Conservation (phyloP, 2,113 vertebrate species). For the Mastomys natalensis region DNA sequence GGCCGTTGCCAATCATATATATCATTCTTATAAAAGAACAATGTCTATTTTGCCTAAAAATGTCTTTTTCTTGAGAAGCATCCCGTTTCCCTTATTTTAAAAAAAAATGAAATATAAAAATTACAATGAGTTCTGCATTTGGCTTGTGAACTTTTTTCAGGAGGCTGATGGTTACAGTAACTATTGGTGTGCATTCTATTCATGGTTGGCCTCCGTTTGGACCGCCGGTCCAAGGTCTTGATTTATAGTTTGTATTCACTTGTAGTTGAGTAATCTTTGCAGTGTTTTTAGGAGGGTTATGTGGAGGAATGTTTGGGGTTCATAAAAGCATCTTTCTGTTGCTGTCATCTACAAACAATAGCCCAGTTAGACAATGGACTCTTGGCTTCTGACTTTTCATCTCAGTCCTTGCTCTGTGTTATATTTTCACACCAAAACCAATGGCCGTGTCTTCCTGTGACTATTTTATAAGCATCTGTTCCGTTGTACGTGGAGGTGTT, state of each 20-base stretch:
- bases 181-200: not conserved
- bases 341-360: not conserved
- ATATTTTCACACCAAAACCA: not conserved
- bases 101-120: not conserved
- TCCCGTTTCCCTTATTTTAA: not conserved
- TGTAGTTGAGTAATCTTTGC: not conserved
- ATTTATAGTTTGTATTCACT: not conserved
- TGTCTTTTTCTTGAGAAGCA: not conserved
- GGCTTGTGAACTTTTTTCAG: not conserved
- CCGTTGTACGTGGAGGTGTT: not conserved
- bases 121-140: not conserved
- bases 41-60: not conserved
- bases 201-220: not conserved
- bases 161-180: accelerated
- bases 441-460: not conserved
- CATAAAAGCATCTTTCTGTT: not conserved
- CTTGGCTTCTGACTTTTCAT: not conserved
- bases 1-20: not conserved
- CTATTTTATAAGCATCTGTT: not conserved
- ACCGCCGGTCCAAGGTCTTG: not conserved
- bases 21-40: not conserved
- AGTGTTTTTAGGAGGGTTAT: not conserved
- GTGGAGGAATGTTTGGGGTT: not conserved
- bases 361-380: not conserved
- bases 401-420: not conserved